These are phyloP conservation scores for Nothoprocta pentlandii DNA, from an alignment of 2,113 vertebrate genomes.

Conservation along the genomic window DNA sequence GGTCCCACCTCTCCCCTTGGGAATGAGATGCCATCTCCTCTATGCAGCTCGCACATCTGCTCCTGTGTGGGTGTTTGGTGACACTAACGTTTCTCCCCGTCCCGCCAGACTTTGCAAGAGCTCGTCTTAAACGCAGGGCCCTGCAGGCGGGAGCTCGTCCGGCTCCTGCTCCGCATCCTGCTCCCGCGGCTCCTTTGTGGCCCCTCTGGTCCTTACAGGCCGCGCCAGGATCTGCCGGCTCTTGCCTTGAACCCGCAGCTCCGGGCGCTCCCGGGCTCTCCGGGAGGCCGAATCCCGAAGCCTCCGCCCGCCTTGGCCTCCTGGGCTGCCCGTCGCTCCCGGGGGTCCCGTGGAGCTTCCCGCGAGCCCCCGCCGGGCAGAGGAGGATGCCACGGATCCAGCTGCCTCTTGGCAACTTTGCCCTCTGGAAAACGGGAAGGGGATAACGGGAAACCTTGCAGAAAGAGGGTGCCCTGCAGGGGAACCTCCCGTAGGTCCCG, in stretches of 20 bases:
- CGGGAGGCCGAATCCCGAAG: neutral
- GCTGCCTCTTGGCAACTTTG: neutral
- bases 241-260: neutral
- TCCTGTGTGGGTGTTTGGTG: neutral
- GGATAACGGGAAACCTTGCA: neutral
- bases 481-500: neutral
- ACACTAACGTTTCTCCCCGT: neutral
- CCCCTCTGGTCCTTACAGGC: rapidly evolving
- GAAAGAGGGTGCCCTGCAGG: neutral
- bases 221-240: neutral
- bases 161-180: neutral
- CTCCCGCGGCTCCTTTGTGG: too few relatives aligned
- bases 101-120: neutral
- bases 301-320: rapidly evolving
- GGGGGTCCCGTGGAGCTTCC: neutral
- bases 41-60: constrained; percentile 4
- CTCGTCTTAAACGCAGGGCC: neutral
- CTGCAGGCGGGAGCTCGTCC: too few relatives aligned
- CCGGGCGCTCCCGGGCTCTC: neutral
- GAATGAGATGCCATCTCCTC: neutral
- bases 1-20: neutral
- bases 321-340: rapidly evolving
- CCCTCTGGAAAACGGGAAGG: rapidly evolving
- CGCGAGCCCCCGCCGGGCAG: neutral
- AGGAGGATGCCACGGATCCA: rapidly evolving